These are phyloP conservation scores for Cercopithecus mona DNA, from an alignment of 2,113 vertebrate genomes.

Conservation along the genomic window DNA sequence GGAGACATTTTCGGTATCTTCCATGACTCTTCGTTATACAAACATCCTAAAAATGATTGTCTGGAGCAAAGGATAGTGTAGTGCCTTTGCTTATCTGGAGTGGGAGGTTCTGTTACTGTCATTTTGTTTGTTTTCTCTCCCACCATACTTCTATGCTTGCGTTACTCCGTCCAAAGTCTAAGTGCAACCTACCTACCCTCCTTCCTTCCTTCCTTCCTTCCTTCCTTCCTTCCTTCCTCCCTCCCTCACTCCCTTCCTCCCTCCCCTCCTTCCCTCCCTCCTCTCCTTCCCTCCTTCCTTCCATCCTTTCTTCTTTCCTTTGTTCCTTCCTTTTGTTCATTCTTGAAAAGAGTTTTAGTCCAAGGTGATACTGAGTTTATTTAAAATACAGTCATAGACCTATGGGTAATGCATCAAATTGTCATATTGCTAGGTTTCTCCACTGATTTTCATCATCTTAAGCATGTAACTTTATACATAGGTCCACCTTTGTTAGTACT, in stretches of 20 bases:
- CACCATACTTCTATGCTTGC: background rate
- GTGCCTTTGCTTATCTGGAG: background rate
- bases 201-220: background rate
- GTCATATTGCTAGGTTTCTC: background rate
- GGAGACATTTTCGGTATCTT: background rate
- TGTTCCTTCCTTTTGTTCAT: background rate
- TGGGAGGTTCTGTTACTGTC: background rate
- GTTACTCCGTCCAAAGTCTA: background rate
- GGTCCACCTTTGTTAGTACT: accelerated
- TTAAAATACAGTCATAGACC: background rate
- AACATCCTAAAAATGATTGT: background rate
- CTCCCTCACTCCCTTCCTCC: too few relatives aligned
- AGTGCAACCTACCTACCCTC: background rate
- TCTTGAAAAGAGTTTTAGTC: background rate
- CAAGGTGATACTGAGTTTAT: background rate
- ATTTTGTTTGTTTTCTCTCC: background rate
- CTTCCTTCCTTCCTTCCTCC: too few relatives aligned
- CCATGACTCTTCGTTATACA: background rate
- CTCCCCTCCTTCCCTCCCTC: too few relatives aligned
- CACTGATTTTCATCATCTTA: background rate
- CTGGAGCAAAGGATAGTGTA: background rate
- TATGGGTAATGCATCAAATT: background rate
- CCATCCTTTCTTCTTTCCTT: background rate
- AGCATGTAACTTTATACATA: background rate
- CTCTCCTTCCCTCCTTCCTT: background rate